These are phyloP conservation scores for Musca domestica DNA, from an alignment of 1,140 invertebrate species.

Conservation along the genomic window DNA sequence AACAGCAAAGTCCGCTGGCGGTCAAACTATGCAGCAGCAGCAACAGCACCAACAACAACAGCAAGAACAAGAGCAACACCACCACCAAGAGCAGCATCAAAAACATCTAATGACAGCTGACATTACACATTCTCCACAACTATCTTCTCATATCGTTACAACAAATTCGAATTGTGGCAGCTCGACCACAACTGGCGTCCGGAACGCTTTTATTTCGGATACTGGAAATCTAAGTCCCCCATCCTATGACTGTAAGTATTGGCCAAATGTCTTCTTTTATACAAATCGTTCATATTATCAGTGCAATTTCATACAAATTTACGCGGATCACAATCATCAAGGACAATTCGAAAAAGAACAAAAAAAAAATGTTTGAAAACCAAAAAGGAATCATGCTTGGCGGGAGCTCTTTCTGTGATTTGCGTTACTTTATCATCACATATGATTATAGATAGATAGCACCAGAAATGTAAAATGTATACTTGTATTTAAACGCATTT, in stretches of 20 bases:
- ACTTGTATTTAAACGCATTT: constrained; percentile 7
- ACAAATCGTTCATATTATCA: too few relatives aligned
- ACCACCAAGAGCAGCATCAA: constrained; percentile 23
- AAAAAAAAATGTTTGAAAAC: not conserved
- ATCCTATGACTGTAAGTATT: constrained; percentile 29
- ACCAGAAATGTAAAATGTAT: not conserved
- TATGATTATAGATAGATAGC: not conserved
- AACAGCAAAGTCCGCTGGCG: constrained; percentile 1
- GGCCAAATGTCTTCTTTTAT: not conserved
- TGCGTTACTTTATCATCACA: constrained; percentile 59
- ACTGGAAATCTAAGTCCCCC: constrained; percentile 65
- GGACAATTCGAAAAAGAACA: not conserved
- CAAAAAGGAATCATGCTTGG: constrained; percentile 56
- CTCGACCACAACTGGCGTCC: constrained; percentile 49
- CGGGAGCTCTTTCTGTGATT: constrained; percentile 77
- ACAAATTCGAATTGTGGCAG: constrained; percentile 29
- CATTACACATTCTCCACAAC: constrained; percentile 12
- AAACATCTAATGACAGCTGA: constrained; percentile 5
- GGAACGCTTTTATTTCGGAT: constrained; percentile 64
- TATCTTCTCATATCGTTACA: not conserved
- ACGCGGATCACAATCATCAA: not conserved
- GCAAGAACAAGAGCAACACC: constrained; percentile 32
- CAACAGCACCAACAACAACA: constrained; percentile 31
- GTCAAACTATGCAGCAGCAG: constrained; percentile 24
- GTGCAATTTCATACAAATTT: too few relatives aligned